Evolutionary conservation across 2,797 vertebrate genomes (phyloP).

Genomic region (Bradypodion ventrale): DNA sequence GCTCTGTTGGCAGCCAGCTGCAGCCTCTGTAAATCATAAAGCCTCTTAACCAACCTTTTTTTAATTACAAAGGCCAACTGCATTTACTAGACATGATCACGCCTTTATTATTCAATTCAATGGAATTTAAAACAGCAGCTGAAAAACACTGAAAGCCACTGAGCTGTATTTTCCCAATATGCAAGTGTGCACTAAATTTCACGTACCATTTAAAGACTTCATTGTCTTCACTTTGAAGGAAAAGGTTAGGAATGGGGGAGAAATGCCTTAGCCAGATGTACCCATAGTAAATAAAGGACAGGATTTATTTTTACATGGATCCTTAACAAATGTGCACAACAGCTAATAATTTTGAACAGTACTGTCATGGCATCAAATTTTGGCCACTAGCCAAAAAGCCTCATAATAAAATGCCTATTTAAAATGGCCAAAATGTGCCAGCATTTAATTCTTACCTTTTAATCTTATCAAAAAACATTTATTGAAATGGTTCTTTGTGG

Average conservation of each 20-base stretch:
- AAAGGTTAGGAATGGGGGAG: slow-evolving; percentile 20
- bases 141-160: slow-evolving; percentile 57
- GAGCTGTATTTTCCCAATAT: slow-evolving; percentile 36
- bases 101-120: slow-evolving; percentile 71
- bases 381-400: slow-evolving; percentile 5
- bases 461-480: neutral
- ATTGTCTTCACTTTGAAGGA: slow-evolving; percentile 43
- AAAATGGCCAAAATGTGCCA: slow-evolving; percentile 5
- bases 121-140: slow-evolving; percentile 71
- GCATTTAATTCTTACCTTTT: neutral
- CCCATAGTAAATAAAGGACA: neutral
- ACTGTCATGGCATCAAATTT: neutral
- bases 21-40: slow-evolving; percentile 79
- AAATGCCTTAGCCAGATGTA: slow-evolving; percentile 29
- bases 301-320: slow-evolving; percentile 4
- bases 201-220: slow-evolving; percentile 46
- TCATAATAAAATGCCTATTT: neutral
- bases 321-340: slow-evolving; percentile 8
- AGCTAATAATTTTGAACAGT: neutral
- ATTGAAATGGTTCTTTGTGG: neutral
- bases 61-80: slow-evolving; percentile 74
- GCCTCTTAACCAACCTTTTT: slow-evolving; percentile 74
- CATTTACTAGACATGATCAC: slow-evolving; percentile 73
- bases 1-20: slow-evolving; percentile 80
- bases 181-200: slow-evolving; percentile 43